Base-by-base conservation (phyloP, 2,113 vertebrate genomes). In the Strix aluco region DNA sequence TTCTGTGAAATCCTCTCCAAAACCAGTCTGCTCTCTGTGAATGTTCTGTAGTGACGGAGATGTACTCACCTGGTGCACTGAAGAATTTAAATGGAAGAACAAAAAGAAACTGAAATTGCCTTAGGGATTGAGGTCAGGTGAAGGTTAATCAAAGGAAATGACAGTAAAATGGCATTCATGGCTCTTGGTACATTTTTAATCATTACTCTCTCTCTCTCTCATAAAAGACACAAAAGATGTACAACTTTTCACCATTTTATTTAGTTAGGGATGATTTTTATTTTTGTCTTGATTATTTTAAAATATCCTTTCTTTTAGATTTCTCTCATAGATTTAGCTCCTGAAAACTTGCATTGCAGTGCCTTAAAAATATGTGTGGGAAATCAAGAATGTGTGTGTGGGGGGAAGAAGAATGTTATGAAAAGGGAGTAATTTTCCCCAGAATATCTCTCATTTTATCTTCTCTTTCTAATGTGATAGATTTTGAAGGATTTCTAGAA, bases 101-200 rank as follows among this genome's bases (percentile, higher is more conserved):
- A 97, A 97, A 97, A 92, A 95, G 97, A 96, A 97, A 85, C 94
- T 86, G 95, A 77, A 91, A 95, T 96, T 96, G 97, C 98, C 98
- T 97, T 84, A 88, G 96, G 96, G 98, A 97, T 88, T 94, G 87
- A 90, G 98, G 98, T 98, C 98, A 97, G 96, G 95, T 96, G 95
- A 96, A 98, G 98, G 98, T 98, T 98, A 98, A 98, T 98, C 97
- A 98, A 97, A 98, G 98, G 98, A 98, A 98, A 98, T 98, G 97
- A 98, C 96, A 95, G 96, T 88, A 97, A 98, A 98, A 98, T 97
- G 96, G 96, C 96, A 97, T 96, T 97, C 84, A 58, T 91, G 97
- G 95, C 97, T 97, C 96, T 86, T 27, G 95, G 93, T 98, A 96
- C 98, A 96, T 97, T 97, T 98, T 98, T 98, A 98, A 98, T 98